Base-by-base conservation (phyloP, 2,113 vertebrate genomes). In the Trinectes maculatus region DNA sequence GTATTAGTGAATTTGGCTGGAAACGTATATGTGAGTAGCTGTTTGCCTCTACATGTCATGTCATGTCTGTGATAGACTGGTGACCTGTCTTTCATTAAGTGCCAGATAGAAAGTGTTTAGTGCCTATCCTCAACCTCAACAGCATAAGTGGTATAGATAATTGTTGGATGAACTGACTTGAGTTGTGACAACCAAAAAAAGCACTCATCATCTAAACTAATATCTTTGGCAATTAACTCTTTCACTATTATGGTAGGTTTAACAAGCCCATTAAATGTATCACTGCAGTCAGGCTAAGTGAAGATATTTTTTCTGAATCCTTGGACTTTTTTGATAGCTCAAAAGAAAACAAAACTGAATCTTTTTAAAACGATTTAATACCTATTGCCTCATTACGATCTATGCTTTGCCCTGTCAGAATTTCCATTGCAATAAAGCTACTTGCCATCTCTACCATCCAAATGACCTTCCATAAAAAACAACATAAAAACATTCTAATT, bases 381-480 rank as follows among this genome's bases (percentile, higher is more conserved):
- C 25, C 25, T 1, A 2, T 12, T 22, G 8, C 40, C 18, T 37
- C n/a, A n/a, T 40, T 15, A 13, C 1, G 4, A 21, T 39, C 10
- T 26, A 31, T 5, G 42, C 28, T 36, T 13, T 28, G 7, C 8
- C 46, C 25, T 42, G 22, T 31, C 40, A 8, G 34, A 43, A 53
- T 52, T 24, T 51, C 28, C 21, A 66, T 5, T 28, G 51, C 36
- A 60, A 70, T 34, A 24, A 7, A 52, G 25, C 16, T 59, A 24
- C 9, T 74, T 31, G 33, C 13, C 11, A 53, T n/a, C 2, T 4
- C 19, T 12, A 11, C 13, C 2, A 48, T 24, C 40, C 13, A 42
- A 33, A 71, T 11, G 40, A 40, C 26, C 4, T 57, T 56, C 18
- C 21, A 0, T 29, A 34, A 57, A 46, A 19, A 42, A 53, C 44